These are phyloP conservation scores for Daktulosphaira vitifoliae DNA, from an alignment of 1,140 invertebrate genomes.

Conservation along the genomic window DNA sequence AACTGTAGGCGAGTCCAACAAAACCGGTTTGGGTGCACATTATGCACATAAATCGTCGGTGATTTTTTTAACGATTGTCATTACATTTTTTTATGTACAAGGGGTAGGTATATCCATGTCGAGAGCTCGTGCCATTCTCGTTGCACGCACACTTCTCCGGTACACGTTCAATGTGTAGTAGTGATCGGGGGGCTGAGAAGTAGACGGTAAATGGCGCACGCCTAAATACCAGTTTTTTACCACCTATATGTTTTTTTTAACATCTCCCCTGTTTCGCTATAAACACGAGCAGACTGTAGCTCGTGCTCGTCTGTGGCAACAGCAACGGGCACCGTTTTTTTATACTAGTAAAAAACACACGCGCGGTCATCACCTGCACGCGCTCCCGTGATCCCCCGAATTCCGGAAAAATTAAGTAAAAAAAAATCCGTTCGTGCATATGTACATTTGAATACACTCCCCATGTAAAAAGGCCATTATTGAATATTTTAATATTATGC, in stretches of 20 bases:
- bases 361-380: slow-evolving; percentile 6
- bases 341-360: background rate
- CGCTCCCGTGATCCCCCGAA: background rate
- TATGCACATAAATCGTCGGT: background rate
- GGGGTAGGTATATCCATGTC: background rate
- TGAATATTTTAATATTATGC: no score
- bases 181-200: background rate
- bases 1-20: no score
- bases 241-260: slow-evolving; percentile 13
- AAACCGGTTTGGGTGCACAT: no score
- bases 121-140: slow-evolving; percentile 24
- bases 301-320: no score
- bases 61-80: slow-evolving; percentile 9
- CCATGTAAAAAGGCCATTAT: no score
- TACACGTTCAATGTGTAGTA: background rate
- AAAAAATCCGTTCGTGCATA: no score
- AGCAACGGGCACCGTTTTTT: no score
- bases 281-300: no score
- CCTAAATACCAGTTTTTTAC: slow-evolving; percentile 18
- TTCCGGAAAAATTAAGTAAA: no score
- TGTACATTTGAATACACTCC: no score
- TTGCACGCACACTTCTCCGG: background rate
- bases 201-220: slow-evolving; percentile 3
- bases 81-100: background rate
- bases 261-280: slow-evolving; percentile 10